phyloP scores from a whole-genome alignment of 2,888 invertebrate species.

The Neria commutata region DNA sequence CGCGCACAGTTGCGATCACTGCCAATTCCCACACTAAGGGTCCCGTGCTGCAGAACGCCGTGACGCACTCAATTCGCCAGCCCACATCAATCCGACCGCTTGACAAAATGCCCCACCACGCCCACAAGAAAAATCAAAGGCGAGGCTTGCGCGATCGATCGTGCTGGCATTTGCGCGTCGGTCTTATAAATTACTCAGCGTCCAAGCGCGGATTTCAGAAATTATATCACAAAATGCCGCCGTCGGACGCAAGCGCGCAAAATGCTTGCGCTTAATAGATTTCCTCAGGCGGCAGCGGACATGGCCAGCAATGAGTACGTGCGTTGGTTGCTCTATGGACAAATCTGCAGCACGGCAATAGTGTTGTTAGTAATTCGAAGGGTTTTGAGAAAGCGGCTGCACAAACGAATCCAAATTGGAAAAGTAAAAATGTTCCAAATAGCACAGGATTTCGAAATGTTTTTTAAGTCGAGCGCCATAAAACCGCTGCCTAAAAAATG shows the following conservation, averaged over 20 bases:
- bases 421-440: no score
- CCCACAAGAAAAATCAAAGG: neutral
- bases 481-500: no score
- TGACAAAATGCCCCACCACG: constrained; percentile 23
- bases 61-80: no score
- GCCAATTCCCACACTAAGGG: neutral
- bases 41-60: neutral
- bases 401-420: no score
- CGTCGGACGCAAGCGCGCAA: constrained; percentile 3
- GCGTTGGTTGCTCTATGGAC: no score
- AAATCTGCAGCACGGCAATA: no score
- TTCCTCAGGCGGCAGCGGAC: constrained; percentile 17
- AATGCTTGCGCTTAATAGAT: constrained; percentile 23
- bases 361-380: no score
- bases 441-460: no score
- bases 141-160: neutral
- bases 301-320: neutral
- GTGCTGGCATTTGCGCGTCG: neutral
- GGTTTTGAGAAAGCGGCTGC: no score
- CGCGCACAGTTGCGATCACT: neutral
- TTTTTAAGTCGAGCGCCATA: no score
- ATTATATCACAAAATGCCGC: neutral
- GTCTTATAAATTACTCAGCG: neutral
- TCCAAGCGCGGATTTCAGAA: neutral
- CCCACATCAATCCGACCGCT: constrained; percentile 13